Evolutionary conservation across 2,797 vertebrate species (phyloP).

Genomic region (Eulemur albifrons): DNA sequence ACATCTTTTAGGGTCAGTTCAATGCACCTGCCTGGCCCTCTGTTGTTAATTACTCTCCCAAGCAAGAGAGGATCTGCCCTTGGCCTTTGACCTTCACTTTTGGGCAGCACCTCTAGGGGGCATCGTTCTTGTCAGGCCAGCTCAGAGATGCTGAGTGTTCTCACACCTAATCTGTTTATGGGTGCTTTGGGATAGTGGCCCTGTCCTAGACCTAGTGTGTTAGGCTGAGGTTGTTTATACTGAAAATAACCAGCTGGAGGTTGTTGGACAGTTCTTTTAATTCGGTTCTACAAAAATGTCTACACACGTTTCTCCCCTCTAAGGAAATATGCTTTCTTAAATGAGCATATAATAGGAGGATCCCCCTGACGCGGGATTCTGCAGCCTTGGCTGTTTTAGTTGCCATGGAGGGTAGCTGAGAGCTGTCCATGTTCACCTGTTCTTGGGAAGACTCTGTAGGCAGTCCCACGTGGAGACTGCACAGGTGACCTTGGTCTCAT

Average conservation of each 20-base stretch:
- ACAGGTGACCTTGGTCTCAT: background rate
- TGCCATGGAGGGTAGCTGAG: background rate
- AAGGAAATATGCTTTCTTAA: background rate
- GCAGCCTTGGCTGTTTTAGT: background rate
- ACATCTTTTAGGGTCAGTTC: background rate
- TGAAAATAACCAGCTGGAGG: background rate
- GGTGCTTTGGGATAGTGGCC: background rate
- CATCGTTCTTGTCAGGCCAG: background rate
- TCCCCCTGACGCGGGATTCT: background rate
- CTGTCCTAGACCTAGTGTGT: background rate
- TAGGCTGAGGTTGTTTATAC: background rate
- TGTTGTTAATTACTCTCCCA: background rate
- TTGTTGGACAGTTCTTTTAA: background rate
- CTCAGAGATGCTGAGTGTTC: rapidly evolving
- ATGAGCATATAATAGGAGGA: background rate
- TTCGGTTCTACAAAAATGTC: background rate
- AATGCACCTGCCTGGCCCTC: background rate
- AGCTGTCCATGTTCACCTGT: background rate
- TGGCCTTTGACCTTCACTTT: background rate
- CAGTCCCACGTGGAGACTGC: background rate
- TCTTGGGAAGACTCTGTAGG: background rate
- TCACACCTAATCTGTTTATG: too few species aligned
- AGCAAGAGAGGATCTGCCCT: background rate
- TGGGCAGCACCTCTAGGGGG: rapidly evolving
- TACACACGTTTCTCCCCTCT: background rate